Evolutionary conservation across 1,140 invertebrate genomes (phyloP).

Genomic region (Drosophila punjabiensis): DNA sequence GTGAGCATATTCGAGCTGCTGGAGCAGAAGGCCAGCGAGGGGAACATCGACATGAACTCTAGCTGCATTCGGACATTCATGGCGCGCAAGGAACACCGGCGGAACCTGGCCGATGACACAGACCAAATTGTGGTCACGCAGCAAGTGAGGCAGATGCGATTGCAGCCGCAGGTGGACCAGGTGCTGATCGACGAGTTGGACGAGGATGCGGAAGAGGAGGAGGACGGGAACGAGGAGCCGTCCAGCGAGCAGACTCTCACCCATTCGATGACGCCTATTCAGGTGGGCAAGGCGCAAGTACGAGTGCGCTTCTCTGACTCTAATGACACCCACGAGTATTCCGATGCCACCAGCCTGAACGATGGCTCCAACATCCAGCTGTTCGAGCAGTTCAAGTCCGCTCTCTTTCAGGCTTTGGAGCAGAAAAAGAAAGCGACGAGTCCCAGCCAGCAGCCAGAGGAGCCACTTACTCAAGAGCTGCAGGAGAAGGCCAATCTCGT

Average conservation of each 20-base stretch:
- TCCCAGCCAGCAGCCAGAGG: slow-evolving; percentile 22
- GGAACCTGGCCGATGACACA: slow-evolving; percentile 46
- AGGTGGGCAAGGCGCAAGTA: slow-evolving; percentile 62
- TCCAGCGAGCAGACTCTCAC: slow-evolving; percentile 36
- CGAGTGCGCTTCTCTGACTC: slow-evolving; percentile 76
- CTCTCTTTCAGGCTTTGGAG: slow-evolving; percentile 71
- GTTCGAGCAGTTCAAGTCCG: slow-evolving; percentile 76
- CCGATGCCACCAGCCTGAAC: slow-evolving; percentile 57
- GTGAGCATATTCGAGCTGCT: slow-evolving; percentile 80
- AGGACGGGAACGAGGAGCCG: slow-evolving; percentile 9
- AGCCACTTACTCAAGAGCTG: slow-evolving; percentile 57
- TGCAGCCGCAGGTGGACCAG: slow-evolving; percentile 61
- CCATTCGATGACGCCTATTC: slow-evolving; percentile 43
- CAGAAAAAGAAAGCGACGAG: slow-evolving; percentile 49
- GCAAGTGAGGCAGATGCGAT: slow-evolving; percentile 51
- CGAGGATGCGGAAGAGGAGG: slow-evolving; percentile 35
- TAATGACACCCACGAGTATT: slow-evolving; percentile 73
- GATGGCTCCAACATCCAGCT: slow-evolving; percentile 61
- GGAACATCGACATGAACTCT: slow-evolving; percentile 77
- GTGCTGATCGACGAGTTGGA: slow-evolving; percentile 32
- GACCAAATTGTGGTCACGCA: slow-evolving; percentile 69
- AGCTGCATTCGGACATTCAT: slow-evolving; percentile 73
- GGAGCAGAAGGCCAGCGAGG: slow-evolving; percentile 75
- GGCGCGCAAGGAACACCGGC: slow-evolving; percentile 63
- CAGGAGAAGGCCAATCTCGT: slow-evolving; percentile 88